These are phyloP conservation scores for Drosophila meridionalis DNA, from an alignment of 2,888 invertebrate species.

Conservation along the genomic window DNA sequence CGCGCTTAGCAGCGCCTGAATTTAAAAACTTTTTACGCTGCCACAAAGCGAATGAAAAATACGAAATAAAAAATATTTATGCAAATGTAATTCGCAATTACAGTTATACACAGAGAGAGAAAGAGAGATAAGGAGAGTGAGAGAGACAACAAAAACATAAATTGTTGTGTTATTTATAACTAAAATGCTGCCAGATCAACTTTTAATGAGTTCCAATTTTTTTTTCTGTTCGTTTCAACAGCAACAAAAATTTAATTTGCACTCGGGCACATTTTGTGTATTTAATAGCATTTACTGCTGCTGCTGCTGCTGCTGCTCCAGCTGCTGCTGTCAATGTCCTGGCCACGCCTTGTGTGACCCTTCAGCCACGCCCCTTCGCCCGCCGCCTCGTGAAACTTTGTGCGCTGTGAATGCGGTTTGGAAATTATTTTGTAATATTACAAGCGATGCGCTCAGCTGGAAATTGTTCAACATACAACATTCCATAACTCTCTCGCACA, in stretches of 20 bases:
- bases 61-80: slow-evolving; percentile 41
- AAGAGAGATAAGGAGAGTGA: not conserved
- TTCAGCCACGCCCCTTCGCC: not conserved
- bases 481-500: slow-evolving; percentile 56
- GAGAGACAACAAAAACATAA: slow-evolving; percentile 46
- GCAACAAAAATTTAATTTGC: slow-evolving; percentile 67
- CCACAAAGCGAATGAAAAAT: slow-evolving; percentile 24
- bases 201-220: slow-evolving; percentile 66
- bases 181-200: slow-evolving; percentile 58
- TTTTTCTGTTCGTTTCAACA: slow-evolving; percentile 35
- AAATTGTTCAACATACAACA: slow-evolving; percentile 73
- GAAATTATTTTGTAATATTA: slow-evolving; percentile 78
- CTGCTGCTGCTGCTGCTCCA: slow-evolving; percentile 1
- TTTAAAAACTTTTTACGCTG: slow-evolving; percentile 12
- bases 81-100: slow-evolving; percentile 54
- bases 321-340: slow-evolving; percentile 58
- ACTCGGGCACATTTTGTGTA: slow-evolving; percentile 55
- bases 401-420: slow-evolving; percentile 66
- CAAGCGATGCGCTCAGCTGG: slow-evolving; percentile 76
- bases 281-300: slow-evolving; percentile 43
- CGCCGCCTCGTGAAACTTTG: slow-evolving; percentile 39
- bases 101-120: slow-evolving; percentile 21
- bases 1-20: slow-evolving; percentile 28
- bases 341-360: slow-evolving; percentile 20
- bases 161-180: slow-evolving; percentile 61